A percentile compares a stretch with the other conserved stretches of the same genome.
Conservation (phyloP, 1,140 invertebrate genomes). For the Drosophila simulans region DNA sequence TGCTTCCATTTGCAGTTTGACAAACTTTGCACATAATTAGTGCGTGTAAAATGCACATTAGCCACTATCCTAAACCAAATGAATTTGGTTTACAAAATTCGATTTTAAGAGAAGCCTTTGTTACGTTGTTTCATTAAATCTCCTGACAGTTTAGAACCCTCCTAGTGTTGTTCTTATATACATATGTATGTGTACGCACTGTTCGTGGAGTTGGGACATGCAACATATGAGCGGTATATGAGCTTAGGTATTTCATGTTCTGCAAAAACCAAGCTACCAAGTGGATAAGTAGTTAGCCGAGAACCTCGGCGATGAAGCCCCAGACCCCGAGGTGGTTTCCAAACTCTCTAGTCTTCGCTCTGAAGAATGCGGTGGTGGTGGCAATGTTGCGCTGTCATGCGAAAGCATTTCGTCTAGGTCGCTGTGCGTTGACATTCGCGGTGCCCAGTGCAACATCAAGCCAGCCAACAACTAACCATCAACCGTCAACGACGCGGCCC, state of each 20-base stretch:
- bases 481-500: slow-evolving; percentile 1
- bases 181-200: no score
- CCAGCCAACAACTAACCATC: not conserved
- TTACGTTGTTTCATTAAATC: not conserved
- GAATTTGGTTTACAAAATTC: not conserved
- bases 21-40: slow-evolving; percentile 34
- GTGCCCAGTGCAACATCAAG: slow-evolving; percentile 16
- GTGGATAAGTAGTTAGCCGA: slow-evolving; percentile 3
- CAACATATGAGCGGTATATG: not conserved
- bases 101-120: not conserved
- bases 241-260: not conserved
- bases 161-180: no score
- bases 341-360: not conserved
- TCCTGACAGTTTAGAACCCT: no score
- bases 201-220: no score
- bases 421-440: slow-evolving; percentile 48
- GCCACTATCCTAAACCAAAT: not conserved
- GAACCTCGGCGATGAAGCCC: not conserved
- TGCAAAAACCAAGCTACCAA: not conserved
- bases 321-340: not conserved
- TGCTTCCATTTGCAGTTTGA: slow-evolving; percentile 22
- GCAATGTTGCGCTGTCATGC: slow-evolving; percentile 40
- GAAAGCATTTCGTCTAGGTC: slow-evolving; percentile 22
- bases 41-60: slow-evolving; percentile 26
- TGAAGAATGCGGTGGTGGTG: not conserved